Conservation (phyloP, 2,888 invertebrate species). For the Epinotia ramella region DNA sequence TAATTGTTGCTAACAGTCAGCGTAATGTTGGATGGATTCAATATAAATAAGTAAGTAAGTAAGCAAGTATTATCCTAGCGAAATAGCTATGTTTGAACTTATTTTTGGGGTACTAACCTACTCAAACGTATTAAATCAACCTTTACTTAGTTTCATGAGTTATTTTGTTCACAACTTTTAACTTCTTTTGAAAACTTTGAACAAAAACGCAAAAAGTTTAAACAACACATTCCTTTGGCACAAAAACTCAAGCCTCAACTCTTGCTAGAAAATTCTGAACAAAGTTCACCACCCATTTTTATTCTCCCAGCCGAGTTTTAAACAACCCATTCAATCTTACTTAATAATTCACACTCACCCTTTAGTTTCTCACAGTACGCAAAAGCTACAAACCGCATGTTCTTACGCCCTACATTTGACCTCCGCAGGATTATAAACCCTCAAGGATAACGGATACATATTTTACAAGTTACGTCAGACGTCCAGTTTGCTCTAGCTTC, state of each 20-base stretch:
- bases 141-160: background rate
- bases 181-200: background rate
- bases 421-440: conserved; percentile 26
- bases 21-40: no score
- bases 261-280: background rate
- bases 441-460: conserved; percentile 40
- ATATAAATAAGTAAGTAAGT: no score
- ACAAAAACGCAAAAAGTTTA: background rate
- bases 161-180: background rate
- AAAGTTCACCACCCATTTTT: conserved; percentile 23
- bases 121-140: background rate
- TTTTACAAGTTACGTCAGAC: conserved; percentile 26
- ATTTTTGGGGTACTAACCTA: background rate
- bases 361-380: conserved; percentile 14
- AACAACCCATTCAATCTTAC: conserved; percentile 32
- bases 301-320: conserved; percentile 29
- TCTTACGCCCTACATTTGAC: conserved; percentile 27
- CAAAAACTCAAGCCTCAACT: conserved; percentile 1
- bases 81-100: background rate
- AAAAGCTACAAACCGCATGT: conserved; percentile 23
- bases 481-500: conserved; percentile 14
- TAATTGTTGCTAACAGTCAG: no score
- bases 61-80: background rate
- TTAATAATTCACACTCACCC: conserved; percentile 34
- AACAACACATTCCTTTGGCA: background rate